A percentile compares a stretch with the other conserved stretches of the same genome.
Evolutionary conservation across 2,797 vertebrate species (phyloP).

Genomic region (Platyrinchus mystaceus): DNA sequence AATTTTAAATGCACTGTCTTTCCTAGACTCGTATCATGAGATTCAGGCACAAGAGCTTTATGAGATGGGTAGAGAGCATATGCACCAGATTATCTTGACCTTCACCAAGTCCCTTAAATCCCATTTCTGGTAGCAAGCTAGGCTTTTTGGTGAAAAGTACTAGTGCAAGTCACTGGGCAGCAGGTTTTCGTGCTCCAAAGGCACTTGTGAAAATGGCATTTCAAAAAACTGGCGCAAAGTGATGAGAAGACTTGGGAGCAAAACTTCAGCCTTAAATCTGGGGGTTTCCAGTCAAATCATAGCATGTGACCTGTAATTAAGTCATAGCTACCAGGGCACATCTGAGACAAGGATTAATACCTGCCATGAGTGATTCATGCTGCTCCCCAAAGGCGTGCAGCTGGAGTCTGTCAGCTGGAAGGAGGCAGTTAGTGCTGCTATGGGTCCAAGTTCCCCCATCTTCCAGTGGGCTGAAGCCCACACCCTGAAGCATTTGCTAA

Average conservation of each 20-base stretch:
- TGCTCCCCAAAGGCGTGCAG: not conserved
- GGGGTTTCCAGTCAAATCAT: not conserved
- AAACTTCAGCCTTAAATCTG: not conserved
- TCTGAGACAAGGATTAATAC: not conserved
- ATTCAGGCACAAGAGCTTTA: not conserved
- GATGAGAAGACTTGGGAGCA: not conserved
- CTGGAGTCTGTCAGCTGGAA: not conserved
- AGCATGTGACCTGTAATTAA: not conserved
- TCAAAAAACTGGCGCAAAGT: not conserved
- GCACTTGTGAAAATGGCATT: not conserved
- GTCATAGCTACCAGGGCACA: not conserved
- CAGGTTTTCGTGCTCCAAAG: not conserved
- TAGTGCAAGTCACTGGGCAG: not conserved
- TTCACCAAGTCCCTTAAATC: not conserved
- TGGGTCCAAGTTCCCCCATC: not conserved
- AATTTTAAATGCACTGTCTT: not conserved
- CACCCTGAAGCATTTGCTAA: not conserved
- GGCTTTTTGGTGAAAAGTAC: not conserved
- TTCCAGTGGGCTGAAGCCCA: not conserved
- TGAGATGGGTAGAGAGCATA: not conserved
- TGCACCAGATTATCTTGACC: not conserved
- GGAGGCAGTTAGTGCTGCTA: not conserved
- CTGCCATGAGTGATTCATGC: not conserved
- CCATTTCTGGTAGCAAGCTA: not conserved
- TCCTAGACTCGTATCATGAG: fast-evolving